Evolutionary conservation across 2,113 vertebrate genomes (phyloP), one percentile per base, ranked within the genome.

Genomic region (Lepisosteus osseus): DNA sequence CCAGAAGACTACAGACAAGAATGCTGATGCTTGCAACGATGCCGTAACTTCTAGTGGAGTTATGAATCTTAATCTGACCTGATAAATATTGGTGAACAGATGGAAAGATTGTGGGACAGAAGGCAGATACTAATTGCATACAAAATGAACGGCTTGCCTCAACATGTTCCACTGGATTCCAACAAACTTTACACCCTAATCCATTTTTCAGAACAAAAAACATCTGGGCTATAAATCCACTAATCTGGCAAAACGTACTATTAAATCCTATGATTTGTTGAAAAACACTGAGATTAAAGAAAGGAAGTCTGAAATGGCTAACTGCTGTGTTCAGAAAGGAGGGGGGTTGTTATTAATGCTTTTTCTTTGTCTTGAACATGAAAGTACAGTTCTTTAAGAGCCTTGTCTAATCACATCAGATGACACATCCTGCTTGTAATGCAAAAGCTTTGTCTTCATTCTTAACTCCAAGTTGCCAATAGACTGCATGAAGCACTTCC

Each of bases 131-230:
- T 87, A 92, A 93, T 93, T 86, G 89, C 87, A 92, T 90, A 90
- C 82, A 86, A 90, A 94, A 89, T 86, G 87, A 90, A 86, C 86
- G 82, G 86, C 91, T 90, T 89, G 90, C 86, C 84, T 90, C 86
- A 92, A 92, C 93, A 89, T 93, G 92, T 93, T 94, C 91, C 86
- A 73, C 78, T 79, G 87, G 91, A 95, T 96, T 94, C 95, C 90
- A 91, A 90, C 90, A 94, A 97, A 96, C 94, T 95, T 95, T 94
- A 95, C 92, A 93, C 91, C 90, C 90, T 96, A 95, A 97, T 97
- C 96, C 94, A 95, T 96, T 98, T 97, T 88, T 95, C 94, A 86
- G 93, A 96, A 98, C 94, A 98, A 97, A 96, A 97, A 98, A 97
- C 96, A 98, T 98, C 96, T 97, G 96, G 95, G 92, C 89, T 77